These are phyloP conservation scores for Nothura maculosa DNA, from an alignment of 2,797 vertebrate genomes.

Conservation along the genomic window DNA sequence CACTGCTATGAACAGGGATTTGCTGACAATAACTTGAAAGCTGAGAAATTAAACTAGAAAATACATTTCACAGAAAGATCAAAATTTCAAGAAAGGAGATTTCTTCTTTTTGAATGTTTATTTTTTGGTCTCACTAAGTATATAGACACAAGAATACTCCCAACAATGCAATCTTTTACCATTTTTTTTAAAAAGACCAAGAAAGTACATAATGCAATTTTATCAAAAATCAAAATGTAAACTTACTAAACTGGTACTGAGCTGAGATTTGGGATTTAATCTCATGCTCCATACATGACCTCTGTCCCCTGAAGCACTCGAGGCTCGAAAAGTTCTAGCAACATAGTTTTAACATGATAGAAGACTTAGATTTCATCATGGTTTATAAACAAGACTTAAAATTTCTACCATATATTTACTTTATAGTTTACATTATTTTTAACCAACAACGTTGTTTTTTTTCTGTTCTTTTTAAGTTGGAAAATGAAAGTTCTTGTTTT, in stretches of 20 bases:
- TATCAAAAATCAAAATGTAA: neutral
- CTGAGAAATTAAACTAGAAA: neutral
- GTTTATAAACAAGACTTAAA: neutral
- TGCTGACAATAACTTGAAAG: neutral
- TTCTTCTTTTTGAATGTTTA: neutral
- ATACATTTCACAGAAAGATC: neutral
- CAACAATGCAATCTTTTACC: neutral
- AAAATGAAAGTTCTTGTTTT: neutral
- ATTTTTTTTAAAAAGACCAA: neutral
- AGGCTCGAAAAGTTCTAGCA: neutral
- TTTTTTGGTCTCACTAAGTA: neutral
- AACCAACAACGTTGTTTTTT: neutral
- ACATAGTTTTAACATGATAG: neutral
- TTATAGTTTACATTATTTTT: neutral
- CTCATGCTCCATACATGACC: neutral
- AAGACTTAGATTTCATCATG: neutral
- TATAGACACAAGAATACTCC: neutral
- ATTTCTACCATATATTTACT: neutral
- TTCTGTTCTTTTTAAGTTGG: neutral
- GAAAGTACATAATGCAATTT: neutral
- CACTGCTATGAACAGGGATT: neutral
- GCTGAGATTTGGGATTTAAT: neutral
- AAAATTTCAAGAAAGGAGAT: neutral
- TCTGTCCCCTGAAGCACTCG: neutral
- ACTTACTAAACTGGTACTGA: neutral